phyloP scores from a whole-genome alignment of 2,888 invertebrate genomes.

The Punctoribates punctum region DNA sequence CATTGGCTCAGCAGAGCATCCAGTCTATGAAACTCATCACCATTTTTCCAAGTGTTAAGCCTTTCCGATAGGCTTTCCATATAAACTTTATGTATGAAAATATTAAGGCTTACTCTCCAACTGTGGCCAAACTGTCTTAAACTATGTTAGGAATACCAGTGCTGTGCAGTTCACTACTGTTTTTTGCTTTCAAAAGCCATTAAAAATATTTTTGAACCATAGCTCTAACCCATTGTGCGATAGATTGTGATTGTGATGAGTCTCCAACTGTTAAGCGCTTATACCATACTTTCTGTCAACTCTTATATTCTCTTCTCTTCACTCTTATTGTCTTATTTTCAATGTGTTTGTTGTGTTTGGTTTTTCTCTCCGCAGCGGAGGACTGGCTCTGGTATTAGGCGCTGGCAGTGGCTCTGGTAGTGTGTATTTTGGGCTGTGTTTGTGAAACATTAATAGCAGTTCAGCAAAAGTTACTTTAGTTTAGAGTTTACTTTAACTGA shows the following conservation, averaged over 20 bases:
- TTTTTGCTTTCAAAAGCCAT: conserved; percentile 4
- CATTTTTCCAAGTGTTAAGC: conserved; percentile 25
- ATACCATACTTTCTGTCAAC: conserved; percentile 6
- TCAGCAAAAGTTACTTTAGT: conserved; percentile 19
- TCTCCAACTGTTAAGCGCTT: conserved; percentile 11
- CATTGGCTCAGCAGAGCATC: background rate
- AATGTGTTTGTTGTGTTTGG: conserved; percentile 25
- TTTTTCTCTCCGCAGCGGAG: background rate
- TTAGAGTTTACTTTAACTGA: conserved; percentile 27
- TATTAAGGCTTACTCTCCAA: conserved; percentile 36
- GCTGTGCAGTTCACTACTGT: background rate
- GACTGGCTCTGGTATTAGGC: background rate
- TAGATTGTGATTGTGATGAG: conserved; percentile 26
- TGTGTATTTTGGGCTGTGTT: conserved; percentile 13
- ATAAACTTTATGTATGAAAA: conserved; percentile 8
- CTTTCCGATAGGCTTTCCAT: background rate
- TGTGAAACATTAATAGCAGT: conserved; percentile 26
- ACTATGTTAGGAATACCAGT: conserved; percentile 3
- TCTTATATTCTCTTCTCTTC: conserved; percentile 4
- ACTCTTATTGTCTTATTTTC: conserved; percentile 28
- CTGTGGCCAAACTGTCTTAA: conserved; percentile 6
- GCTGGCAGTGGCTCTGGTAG: background rate
- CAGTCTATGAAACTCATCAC: conserved; percentile 19
- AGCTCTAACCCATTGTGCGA: conserved; percentile 22
- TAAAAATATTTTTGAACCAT: conserved; percentile 27